These are phyloP conservation scores for Megaceryle maxima DNA, from an alignment of 2,113 vertebrate genomes.

Conservation along the genomic window DNA sequence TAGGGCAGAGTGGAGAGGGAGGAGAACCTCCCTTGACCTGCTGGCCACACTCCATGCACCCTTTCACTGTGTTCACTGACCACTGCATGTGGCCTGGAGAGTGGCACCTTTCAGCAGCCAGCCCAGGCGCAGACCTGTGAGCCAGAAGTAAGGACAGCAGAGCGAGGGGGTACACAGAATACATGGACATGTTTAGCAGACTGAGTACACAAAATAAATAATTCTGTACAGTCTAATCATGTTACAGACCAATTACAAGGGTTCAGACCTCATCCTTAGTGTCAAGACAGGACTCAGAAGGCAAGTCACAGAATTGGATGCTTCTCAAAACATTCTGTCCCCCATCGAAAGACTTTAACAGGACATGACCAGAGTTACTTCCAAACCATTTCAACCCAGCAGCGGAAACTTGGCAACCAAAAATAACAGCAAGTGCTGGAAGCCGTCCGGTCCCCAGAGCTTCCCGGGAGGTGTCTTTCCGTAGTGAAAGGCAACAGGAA, in stretches of 20 bases:
- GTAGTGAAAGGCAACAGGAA: neutral
- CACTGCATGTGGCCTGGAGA: neutral
- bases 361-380: neutral
- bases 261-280: neutral
- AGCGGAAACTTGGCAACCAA: neutral
- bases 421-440: neutral
- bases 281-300: neutral
- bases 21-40: too few species aligned
- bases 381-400: neutral
- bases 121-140: rapidly evolving
- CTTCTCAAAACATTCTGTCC: neutral
- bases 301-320: neutral
- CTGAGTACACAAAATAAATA: slow-evolving; percentile 77
- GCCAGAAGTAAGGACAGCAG: slow-evolving; percentile 1
- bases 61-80: neutral
- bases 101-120: neutral
- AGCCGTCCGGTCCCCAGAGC: neutral
- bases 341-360: rapidly evolving
- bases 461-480: slow-evolving; percentile 16
- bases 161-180: slow-evolving; percentile 46
- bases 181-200: slow-evolving; percentile 52
- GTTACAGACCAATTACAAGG: slow-evolving; percentile 19
- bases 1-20: too few species aligned
- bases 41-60: too few species aligned
- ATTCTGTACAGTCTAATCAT: slow-evolving; percentile 57